Evolutionary conservation across 2,888 invertebrate species (phyloP).

Genomic region (Alloplasta piceator): DNA sequence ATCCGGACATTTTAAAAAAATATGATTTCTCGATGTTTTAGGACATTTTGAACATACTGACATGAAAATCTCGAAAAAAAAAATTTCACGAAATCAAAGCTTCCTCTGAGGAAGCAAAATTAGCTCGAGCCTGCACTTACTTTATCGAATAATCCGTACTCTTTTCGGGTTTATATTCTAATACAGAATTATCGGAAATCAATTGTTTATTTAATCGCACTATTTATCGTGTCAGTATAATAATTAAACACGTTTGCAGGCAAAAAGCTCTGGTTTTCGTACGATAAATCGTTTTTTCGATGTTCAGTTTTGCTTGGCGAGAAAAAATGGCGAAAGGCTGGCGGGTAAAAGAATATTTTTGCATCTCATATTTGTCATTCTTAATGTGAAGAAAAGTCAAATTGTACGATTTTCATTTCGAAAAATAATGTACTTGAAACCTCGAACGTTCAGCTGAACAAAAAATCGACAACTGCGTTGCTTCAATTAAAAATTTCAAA

Average conservation of each 20-base stretch:
- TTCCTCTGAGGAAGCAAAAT: too few species aligned
- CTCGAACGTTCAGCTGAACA: too few species aligned
- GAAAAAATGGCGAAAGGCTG: background rate
- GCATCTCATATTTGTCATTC: background rate
- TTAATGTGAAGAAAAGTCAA: background rate
- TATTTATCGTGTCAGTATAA: conserved; percentile 11
- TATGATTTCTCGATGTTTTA: too few species aligned
- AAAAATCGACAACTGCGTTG: too few species aligned
- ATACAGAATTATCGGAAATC: conserved; percentile 9
- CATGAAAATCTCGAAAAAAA: too few species aligned
- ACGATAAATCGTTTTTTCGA: conserved; percentile 6
- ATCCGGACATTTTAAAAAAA: too few species aligned
- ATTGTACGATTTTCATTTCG: background rate
- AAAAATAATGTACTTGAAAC: too few species aligned
- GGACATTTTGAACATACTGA: too few species aligned
- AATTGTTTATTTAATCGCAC: conserved; percentile 37
- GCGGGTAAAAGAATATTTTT: background rate
- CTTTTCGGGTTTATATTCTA: background rate
- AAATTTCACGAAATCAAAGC: too few species aligned
- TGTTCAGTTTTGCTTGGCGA: background rate
- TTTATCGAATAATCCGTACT: background rate
- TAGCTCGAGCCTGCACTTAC: background rate
- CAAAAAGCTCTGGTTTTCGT: conserved; percentile 20
- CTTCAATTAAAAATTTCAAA: too few species aligned
- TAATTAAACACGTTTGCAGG: conserved; percentile 8